Evolutionary conservation across 2,888 invertebrate species (phyloP).

Genomic region (Acanthosepion esculentum): DNA sequence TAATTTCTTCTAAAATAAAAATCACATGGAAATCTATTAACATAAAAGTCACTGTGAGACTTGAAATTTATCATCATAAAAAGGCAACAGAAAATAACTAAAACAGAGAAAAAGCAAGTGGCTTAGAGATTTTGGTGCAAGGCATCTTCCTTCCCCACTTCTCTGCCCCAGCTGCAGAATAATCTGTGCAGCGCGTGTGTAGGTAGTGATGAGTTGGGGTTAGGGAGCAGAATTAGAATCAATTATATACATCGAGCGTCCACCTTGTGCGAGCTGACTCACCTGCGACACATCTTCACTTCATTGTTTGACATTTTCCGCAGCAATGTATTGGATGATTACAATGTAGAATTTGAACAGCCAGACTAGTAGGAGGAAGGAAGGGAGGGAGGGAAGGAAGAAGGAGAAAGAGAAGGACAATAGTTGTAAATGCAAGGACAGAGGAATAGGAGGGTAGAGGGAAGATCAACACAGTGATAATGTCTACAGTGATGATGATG

Average conservation of each 20-base stretch:
- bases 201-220: neutral
- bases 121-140: neutral
- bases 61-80: neutral
- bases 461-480: neutral
- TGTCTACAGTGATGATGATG: neutral
- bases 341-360: neutral
- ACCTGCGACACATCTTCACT: neutral
- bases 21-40: neutral
- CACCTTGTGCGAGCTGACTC: constrained; percentile 9
- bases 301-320: neutral
- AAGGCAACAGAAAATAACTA: neutral
- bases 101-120: neutral
- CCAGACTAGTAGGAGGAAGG: neutral
- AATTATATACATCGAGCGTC: neutral
- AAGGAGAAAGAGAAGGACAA: too few relatives aligned
- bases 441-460: neutral
- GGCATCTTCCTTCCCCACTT: neutral
- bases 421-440: too few relatives aligned
- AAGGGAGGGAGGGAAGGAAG: neutral
- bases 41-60: neutral
- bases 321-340: neutral
- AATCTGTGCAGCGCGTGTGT: neutral
- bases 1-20: neutral
- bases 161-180: neutral
- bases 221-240: neutral